phyloP scores from a whole-genome alignment of 2,888 invertebrate species.

The Apotomis betuletana region DNA sequence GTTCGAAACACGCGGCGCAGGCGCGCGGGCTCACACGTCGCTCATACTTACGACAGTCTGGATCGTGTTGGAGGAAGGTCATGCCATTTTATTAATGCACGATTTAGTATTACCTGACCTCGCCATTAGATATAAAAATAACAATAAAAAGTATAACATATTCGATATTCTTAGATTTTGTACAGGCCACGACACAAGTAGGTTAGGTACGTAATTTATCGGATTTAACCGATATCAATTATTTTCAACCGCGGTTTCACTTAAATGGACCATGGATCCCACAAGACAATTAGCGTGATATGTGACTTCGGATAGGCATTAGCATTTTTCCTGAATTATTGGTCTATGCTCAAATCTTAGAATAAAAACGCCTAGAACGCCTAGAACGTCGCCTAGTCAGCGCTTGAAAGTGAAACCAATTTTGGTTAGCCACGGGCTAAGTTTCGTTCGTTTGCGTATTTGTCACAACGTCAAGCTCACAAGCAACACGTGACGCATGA shows the following conservation, averaged over 20 bases:
- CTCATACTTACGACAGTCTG: constrained; percentile 47
- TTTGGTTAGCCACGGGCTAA: too few relatives aligned
- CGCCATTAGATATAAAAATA: constrained; percentile 27
- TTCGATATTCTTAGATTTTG: neutral
- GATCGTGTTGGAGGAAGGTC: constrained; percentile 71
- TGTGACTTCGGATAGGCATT: too few relatives aligned
- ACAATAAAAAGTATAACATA: constrained; percentile 23
- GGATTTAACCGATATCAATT: neutral
- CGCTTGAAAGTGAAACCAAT: too few relatives aligned
- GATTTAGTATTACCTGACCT: constrained; percentile 45
- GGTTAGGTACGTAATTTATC: neutral
- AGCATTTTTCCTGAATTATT: too few relatives aligned
- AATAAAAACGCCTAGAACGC: too few relatives aligned
- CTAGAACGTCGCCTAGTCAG: too few relatives aligned
- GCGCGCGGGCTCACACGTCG: constrained; percentile 45
- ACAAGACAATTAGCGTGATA: too few relatives aligned
- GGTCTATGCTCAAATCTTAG: too few relatives aligned
- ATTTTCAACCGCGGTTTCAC: too few relatives aligned
- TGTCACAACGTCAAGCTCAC: too few relatives aligned
- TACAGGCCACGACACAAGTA: neutral
- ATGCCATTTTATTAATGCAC: constrained; percentile 49
- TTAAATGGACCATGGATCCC: neutral
- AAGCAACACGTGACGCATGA: too few relatives aligned
- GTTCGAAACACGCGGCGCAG: constrained; percentile 55
- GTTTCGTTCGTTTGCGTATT: too few relatives aligned